phyloP scores from a whole-genome alignment of 2,797 vertebrate species.

The Myotis daubentonii region DNA sequence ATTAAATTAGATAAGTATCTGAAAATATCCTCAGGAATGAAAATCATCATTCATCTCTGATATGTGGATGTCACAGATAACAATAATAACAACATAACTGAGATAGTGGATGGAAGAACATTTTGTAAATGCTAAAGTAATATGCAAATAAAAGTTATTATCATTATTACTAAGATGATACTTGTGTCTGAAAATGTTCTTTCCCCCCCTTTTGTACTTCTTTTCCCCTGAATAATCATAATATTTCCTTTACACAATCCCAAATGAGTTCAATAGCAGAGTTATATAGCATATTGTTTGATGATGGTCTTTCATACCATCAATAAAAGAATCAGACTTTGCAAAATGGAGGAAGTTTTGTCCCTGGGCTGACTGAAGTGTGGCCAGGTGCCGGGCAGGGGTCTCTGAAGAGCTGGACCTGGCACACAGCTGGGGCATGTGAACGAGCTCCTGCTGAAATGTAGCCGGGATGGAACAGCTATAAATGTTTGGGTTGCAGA shows the following conservation, averaged over 20 bases:
- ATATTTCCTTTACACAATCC: neutral
- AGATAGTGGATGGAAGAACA: conserved; percentile 2
- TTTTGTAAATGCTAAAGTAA: conserved; percentile 48
- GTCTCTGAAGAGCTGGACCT: conserved; percentile 78
- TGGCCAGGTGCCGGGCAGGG: conserved; percentile 80
- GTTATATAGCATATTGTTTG: neutral
- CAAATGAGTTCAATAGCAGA: neutral
- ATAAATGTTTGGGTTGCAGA: conserved; percentile 91
- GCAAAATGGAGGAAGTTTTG: conserved; percentile 92
- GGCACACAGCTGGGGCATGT: conserved; percentile 88
- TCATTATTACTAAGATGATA: neutral
- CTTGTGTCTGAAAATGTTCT: neutral
- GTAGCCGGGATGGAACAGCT: conserved; percentile 91
- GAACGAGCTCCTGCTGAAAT: conserved; percentile 87
- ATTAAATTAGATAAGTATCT: neutral
- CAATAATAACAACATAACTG: conserved; percentile 3
- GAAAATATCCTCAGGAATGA: conserved; percentile 40
- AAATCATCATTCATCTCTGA: conserved; percentile 2
- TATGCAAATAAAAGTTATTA: conserved; percentile 29
- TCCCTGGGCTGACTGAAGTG: conserved; percentile 87
- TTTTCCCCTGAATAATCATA: neutral
- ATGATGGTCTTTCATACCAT: conserved; percentile 87
- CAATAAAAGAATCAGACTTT: conserved; percentile 90
- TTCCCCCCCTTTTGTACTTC: neutral
- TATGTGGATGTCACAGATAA: neutral